A percentile compares a stretch with the other conserved stretches of the same genome.
phyloP scores from a whole-genome alignment of 2,797 vertebrate genomes.

The Onychomys torridus region DNA sequence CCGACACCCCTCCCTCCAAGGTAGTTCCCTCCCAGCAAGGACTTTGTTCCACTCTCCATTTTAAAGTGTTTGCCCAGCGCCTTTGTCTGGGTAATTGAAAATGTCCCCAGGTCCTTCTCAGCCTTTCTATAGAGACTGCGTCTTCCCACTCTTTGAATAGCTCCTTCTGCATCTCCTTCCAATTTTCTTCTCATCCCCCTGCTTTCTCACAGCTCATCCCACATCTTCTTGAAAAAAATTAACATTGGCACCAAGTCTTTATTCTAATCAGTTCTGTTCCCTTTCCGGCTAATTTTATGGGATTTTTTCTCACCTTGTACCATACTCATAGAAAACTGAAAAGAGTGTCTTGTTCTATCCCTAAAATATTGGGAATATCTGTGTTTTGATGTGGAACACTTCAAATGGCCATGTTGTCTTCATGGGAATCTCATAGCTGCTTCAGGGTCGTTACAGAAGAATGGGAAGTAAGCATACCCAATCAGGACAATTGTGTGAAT shows the following conservation, averaged over 20 bases:
- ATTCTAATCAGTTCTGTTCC: conserved; percentile 44
- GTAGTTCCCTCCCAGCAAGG: not conserved
- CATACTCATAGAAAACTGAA: conserved; percentile 39
- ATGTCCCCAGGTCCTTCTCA: not conserved
- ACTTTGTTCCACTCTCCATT: conserved; percentile 41
- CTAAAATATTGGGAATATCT: conserved; percentile 60
- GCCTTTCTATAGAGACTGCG: not conserved
- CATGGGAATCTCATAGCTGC: not conserved
- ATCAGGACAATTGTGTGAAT: conserved; percentile 21
- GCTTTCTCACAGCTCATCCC: conserved; percentile 28
- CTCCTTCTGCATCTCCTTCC: conserved; percentile 51
- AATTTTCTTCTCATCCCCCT: conserved; percentile 10
- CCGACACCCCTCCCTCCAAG: not conserved
- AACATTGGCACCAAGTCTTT: conserved; percentile 6
- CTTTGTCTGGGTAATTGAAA: conserved; percentile 70
- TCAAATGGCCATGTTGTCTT: conserved; percentile 47
- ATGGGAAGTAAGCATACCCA: not conserved
- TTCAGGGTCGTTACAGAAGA: conserved; percentile 37
- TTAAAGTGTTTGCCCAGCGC: conserved; percentile 40
- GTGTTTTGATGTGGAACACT: not conserved
- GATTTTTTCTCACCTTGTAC: not conserved
- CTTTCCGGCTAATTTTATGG: conserved; percentile 41
- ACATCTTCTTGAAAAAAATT: conserved; percentile 28
- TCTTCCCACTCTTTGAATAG: conserved; percentile 60
- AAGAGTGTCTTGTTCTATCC: not conserved